Conservation (phyloP, 92 coral and sea anemone species). For the Montipora capitata region DNA sequence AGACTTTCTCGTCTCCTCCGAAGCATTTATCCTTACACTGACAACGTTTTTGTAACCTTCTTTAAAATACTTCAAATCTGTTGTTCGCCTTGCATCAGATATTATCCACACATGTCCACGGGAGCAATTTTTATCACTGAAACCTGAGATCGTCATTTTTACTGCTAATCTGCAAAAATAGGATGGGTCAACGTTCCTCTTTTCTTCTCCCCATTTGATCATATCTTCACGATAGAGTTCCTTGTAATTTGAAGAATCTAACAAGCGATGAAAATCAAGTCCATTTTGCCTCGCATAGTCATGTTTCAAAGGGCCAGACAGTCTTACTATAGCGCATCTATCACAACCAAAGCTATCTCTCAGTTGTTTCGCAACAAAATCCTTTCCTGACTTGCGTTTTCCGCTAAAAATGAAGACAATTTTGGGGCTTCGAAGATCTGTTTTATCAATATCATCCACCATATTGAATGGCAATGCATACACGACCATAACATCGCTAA, state of each 20-base stretch:
- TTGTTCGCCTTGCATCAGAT: constrained; percentile 91
- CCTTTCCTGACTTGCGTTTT: constrained; percentile 98
- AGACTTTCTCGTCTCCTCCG: constrained; percentile 71
- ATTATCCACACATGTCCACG: constrained; percentile 81
- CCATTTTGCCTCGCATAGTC: constrained; percentile 93
- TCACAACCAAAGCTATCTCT: constrained; percentile 70
- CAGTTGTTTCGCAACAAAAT: constrained; percentile 85
- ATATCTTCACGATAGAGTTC: constrained; percentile 87
- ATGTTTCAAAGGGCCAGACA: constrained; percentile 93
- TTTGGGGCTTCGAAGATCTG: constrained; percentile 19
- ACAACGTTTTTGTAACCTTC: constrained; percentile 67
- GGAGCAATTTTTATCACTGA: not conserved
- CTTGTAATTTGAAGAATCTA: constrained; percentile 93
- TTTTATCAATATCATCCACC: not conserved
- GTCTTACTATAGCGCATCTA: constrained; percentile 81
- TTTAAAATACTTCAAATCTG: constrained; percentile 83
- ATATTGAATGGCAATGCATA: constrained; percentile 7
- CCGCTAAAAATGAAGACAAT: constrained; percentile 92
- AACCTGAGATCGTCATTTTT: constrained; percentile 49
- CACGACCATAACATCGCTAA: too few species aligned
- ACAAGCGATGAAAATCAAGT: constrained; percentile 83
- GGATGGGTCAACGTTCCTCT: constrained; percentile 80
- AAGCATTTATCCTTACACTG: constrained; percentile 85
- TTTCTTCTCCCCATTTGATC: constrained; percentile 98
- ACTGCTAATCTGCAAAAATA: constrained; percentile 93